Conservation (phyloP, 2,113 vertebrate genomes). For the Passer montanus region DNA sequence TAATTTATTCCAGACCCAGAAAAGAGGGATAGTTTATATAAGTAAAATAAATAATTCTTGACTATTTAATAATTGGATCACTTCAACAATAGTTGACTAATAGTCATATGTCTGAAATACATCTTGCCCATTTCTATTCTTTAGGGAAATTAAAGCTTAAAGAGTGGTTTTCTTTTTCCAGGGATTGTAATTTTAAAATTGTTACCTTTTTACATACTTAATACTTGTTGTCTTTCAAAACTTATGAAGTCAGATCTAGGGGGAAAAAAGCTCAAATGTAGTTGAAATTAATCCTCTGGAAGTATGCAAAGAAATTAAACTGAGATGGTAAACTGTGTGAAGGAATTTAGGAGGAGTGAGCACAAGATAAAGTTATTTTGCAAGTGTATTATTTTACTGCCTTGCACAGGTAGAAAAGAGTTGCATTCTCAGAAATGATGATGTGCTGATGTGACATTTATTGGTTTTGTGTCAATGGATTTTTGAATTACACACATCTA, state of each 20-base stretch:
- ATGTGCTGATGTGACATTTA: background rate
- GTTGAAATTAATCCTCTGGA: background rate
- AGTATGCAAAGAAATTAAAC: background rate
- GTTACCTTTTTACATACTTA: constrained; percentile 47
- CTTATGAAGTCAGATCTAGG: background rate
- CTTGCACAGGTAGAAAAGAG: background rate
- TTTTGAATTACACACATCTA: background rate
- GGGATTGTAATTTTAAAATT: background rate
- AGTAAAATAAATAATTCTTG: constrained; percentile 53
- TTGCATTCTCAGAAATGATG: background rate
- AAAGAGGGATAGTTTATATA: constrained; percentile 47
- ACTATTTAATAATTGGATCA: constrained; percentile 58
- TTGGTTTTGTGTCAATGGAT: background rate
- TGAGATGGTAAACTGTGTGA: background rate
- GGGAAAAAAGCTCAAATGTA: background rate
- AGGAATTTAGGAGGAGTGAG: background rate
- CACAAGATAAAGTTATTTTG: background rate
- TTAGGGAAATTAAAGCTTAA: constrained; percentile 3
- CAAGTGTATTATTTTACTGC: background rate
- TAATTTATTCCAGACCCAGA: constrained; percentile 55
- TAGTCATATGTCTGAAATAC: constrained; percentile 50
- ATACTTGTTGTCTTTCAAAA: background rate
- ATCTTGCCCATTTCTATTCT: constrained; percentile 29
- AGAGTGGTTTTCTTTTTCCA: background rate
- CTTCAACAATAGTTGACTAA: constrained; percentile 63